phyloP scores from a whole-genome alignment of 1,140 invertebrate genomes.

The Papilio aristodemus region DNA sequence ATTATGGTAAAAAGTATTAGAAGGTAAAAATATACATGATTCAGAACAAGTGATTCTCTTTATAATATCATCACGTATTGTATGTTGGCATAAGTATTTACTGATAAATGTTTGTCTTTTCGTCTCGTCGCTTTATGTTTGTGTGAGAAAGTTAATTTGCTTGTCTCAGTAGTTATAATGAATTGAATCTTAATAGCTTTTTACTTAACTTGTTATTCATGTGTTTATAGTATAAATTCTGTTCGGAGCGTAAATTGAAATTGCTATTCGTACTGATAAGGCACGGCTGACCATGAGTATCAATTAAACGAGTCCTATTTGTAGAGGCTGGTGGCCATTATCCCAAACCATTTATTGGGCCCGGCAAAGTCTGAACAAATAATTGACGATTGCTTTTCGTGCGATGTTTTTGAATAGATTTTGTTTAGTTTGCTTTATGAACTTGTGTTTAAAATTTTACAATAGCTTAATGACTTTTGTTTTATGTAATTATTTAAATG shows the following conservation, averaged over 20 bases:
- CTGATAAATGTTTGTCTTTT: too few relatives aligned
- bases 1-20: too few relatives aligned
- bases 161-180: background rate
- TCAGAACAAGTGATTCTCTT: too few relatives aligned
- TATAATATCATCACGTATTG: too few relatives aligned
- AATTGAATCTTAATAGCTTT: background rate
- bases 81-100: too few relatives aligned
- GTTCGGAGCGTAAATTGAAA: slow-evolving; percentile 22
- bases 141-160: background rate
- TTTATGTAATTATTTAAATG: too few relatives aligned
- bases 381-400: slow-evolving; percentile 32
- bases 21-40: too few relatives aligned
- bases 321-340: slow-evolving; percentile 27
- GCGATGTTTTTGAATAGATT: slow-evolving; percentile 22
- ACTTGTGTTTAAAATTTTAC: background rate
- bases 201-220: background rate
- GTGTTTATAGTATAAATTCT: slow-evolving; percentile 24
- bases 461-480: background rate
- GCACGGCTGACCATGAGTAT: slow-evolving; percentile 28
- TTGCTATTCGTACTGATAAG: slow-evolving; percentile 27
- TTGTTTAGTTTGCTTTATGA: slow-evolving; percentile 8
- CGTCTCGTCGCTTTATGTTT: background rate
- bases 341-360: slow-evolving; percentile 31
- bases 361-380: slow-evolving; percentile 32
- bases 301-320: slow-evolving; percentile 34